A percentile compares a stretch with the other conserved stretches of the same genome.
Evolutionary conservation across 2,888 invertebrate genomes (phyloP).

Genomic region (Philhelius pedissequus): DNA sequence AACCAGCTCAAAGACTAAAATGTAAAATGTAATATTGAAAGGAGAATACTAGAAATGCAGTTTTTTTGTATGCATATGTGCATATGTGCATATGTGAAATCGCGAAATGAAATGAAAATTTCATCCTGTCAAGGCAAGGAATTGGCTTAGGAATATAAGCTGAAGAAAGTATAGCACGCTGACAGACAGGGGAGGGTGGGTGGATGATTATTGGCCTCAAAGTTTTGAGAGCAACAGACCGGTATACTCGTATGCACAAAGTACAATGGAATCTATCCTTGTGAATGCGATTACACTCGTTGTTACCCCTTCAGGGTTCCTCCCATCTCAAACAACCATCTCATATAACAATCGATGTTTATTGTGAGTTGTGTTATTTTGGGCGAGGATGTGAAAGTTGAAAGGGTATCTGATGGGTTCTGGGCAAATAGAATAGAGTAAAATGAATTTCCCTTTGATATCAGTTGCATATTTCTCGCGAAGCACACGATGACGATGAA

Average conservation of each 20-base stretch:
- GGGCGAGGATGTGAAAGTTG: not conserved
- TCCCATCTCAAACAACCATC: not conserved
- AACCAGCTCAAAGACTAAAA: constrained; percentile 24
- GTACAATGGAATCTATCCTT: constrained; percentile 3
- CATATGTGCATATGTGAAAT: not conserved
- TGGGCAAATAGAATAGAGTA: constrained; percentile 15
- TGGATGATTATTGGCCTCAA: constrained; percentile 49
- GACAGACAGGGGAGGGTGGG: not conserved
- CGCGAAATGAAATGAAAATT: constrained; percentile 53
- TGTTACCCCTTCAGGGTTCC: not conserved
- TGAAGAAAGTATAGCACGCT: not conserved
- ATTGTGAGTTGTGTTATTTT: constrained; percentile 15
- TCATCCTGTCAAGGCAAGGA: constrained; percentile 40
- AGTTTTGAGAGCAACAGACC: constrained; percentile 32
- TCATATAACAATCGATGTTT: constrained; percentile 54
- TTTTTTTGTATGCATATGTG: not conserved
- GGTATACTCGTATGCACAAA: not conserved
- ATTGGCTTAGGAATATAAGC: not conserved
- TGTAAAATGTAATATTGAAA: constrained; percentile 26
- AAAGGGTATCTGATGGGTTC: not conserved
- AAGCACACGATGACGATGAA: constrained; percentile 30
- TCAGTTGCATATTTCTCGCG: constrained; percentile 65
- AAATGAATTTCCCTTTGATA: constrained; percentile 54
- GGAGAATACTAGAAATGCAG: not conserved
- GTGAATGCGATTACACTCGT: constrained; percentile 32